Base-by-base conservation (phyloP, 2,113 vertebrate species). In the Tragelaphus scriptus region DNA sequence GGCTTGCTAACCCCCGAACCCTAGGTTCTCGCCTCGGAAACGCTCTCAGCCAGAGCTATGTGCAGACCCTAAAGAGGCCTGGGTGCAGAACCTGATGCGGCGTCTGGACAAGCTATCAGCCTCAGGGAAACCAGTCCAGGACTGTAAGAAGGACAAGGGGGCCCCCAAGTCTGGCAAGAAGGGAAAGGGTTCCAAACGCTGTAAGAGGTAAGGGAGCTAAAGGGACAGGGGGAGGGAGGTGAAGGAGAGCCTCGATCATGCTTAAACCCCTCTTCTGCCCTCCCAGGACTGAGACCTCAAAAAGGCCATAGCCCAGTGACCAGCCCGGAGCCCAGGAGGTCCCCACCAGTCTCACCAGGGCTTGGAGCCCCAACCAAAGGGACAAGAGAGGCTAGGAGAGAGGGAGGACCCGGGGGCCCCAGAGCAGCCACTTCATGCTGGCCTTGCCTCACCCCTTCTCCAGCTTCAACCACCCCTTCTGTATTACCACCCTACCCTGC, bases 11-110 rank as follows among this genome's bases (percentile, higher is more conserved):
- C 47, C 7, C 4, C 44, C n/a, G 3, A 36, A 36, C 30, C 63
- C 25, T 87, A 98, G 98, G 95, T 98, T 98, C 95, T 79, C 14
- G 4, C 97, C 98, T 63, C 59, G 63, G 89, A 98, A 97, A 95
- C 86, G 47, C 82, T 91, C 96, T 51, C 98, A 95, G 89, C 61
- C 89, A 44, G 98, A 98, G 63, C 98, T 98, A 0, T 98, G 98
- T 9, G 98, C 98, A 58, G 87, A 98, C 89, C 98, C 98, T 2
- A 94, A 85, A 14, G 26, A 96, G 13, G 1, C 2, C 91, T 98
- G 98, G 98, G 98, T 98, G 23, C 88, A 97, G 91, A 65, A 93
- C 8, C 58, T 98, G 82, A 97, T 98, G 97, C 30, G 65, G 8
- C 84, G 3, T 3, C 97, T 98, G 63, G 97, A 98, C 63, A 63